Base-by-base conservation (phyloP, 2,113 vertebrate genomes). In the Ciconia boyciana region DNA sequence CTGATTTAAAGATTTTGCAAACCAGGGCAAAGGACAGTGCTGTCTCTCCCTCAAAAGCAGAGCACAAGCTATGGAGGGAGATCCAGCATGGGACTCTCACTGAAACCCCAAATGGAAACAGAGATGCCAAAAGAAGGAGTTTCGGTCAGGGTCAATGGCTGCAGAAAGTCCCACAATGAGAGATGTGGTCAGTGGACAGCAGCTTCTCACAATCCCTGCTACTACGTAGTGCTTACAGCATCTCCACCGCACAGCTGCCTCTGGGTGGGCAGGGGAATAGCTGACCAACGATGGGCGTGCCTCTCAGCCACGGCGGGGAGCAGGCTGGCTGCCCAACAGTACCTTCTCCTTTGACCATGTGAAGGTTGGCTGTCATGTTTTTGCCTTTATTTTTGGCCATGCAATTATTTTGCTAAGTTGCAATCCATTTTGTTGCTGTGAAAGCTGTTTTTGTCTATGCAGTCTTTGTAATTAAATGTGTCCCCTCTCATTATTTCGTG, bases 241-340 rank as follows among this genome's bases (percentile, higher is more conserved):
- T 25, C 77, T 14, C 57, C 41, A 61, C 17, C 1, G 0, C 58
- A 17, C 13, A 13, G 62, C 61, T 64, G 70, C 34, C 52, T 44
- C 31, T 28, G 39, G 39, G 26, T 3, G 1, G 34, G 39, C 61
- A 46, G 41, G 44, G 29, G 25, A 58, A 13, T 11, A 84, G 72
- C 43, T 64, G 83, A 24, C 51, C 1, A 2, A 0, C 0, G 1
- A 32, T 1, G 2, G 34, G 36, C 0, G 0, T 51, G 19, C 32
- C 43, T 72, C 44, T 69, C 60, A 43, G 31, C 60, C 3, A 0
- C 11, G 18, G 10, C 2, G 2, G 36, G 48, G 39, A 44, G 9
- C 31, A 22, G 44, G 20, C 66, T 80, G 49, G 7, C 34, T 74
- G 76, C 71, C 55, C 69, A 55, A 0, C 15, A 60, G 58, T 19